Base-by-base conservation (phyloP, 2,113 vertebrate genomes). In the Gallinago media region DNA sequence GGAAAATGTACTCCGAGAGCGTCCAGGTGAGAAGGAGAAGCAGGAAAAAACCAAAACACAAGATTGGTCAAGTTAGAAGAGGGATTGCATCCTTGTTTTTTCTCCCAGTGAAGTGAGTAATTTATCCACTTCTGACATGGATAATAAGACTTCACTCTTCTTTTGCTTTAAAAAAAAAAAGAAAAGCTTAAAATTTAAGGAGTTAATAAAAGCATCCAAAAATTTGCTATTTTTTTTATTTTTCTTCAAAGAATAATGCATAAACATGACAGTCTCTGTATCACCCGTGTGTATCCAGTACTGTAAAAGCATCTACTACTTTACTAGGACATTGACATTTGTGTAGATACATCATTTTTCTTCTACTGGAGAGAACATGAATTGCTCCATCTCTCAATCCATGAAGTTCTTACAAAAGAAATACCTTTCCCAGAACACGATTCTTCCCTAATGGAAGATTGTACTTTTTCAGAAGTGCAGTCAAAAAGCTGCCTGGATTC, bases 21-120 rank as follows among this genome's bases (percentile, higher is more conserved):
- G 3, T 7, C 68, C n/a, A 0, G 3, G 0, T 0, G 34, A 68
- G 3, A 6, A 55, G 70, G 0, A 25, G 31, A 26, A 68, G 42
- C 3, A 22, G 17, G 26, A 6, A 40, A 67, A 74, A 67, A 74
- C 4, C 15, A 1, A 31, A 56, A 7, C 21, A 2, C 44, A 1
- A 25, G 32, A 31, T 2, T 1, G 4, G 66, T 10, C 10, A 16
- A 32, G 59, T 68, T 40, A 31, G 31, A 79, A 11, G 26, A 27
- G 44, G 54, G 74, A 9, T 21, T 40, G 12, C 17, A 26, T 13
- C 44, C 50, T 88, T 2, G 2, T 11, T 7, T 84, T 40, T 55
- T 15, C 22, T 72, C 15, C 2, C 47, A 6, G 27, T 2, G 5
- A 42, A 62, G 15, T 10, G 4, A 55, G 66, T 7, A 12, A 23